Percentiles rank a stretch among this genome's conserved stretches.
Evolutionary conservation across 2,888 invertebrate species (phyloP).

Genomic region (Latrodectus elegans): DNA sequence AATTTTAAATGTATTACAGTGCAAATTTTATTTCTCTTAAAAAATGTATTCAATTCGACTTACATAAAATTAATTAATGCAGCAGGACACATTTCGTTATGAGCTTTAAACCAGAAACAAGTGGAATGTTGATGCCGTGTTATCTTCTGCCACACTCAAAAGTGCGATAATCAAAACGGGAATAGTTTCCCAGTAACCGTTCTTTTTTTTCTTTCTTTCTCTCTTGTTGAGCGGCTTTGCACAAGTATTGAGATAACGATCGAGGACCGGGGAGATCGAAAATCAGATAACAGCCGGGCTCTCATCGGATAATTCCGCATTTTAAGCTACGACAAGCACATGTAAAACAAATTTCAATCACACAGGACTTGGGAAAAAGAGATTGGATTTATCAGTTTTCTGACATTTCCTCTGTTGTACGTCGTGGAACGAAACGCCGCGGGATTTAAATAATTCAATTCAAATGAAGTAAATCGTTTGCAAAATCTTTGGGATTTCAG

Average conservation of each 20-base stretch:
- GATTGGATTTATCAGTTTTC: constrained; percentile 62
- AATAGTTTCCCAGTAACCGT: too few relatives aligned
- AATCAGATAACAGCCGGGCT: constrained; percentile 53
- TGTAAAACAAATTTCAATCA: constrained; percentile 63
- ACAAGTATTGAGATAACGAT: constrained; percentile 63
- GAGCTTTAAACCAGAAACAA: too few relatives aligned
- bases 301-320: constrained; percentile 46
- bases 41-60: too few relatives aligned
- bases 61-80: too few relatives aligned
- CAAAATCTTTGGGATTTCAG: constrained; percentile 10
- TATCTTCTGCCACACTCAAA: too few relatives aligned
- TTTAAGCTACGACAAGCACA: constrained; percentile 51
- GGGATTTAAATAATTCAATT: constrained; percentile 63
- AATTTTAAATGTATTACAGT: too few relatives aligned
- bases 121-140: too few relatives aligned
- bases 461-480: constrained; percentile 28
- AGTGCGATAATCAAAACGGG: too few relatives aligned
- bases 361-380: constrained; percentile 49
- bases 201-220: neutral
- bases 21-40: too few relatives aligned
- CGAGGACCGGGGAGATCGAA: constrained; percentile 49
- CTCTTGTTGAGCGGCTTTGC: neutral
- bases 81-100: too few relatives aligned
- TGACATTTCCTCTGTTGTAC: constrained; percentile 1
- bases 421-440: neutral